Evolutionary conservation across 1,140 invertebrate species (phyloP).

Genomic region (Bombus picipes): DNA sequence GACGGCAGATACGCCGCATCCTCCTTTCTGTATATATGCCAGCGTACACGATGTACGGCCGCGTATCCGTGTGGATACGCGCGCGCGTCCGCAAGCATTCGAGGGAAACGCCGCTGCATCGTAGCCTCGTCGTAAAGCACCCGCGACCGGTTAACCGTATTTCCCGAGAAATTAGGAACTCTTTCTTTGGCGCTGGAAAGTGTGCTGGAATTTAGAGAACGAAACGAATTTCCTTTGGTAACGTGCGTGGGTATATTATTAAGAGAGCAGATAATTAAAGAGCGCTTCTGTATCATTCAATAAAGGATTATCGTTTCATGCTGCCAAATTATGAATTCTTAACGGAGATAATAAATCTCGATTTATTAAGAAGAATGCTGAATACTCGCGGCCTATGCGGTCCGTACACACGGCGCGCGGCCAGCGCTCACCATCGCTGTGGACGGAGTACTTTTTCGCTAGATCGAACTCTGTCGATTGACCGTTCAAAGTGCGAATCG

Average conservation of each 20-base stretch:
- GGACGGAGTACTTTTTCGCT: too few species aligned
- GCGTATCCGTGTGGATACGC: not conserved
- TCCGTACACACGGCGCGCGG: too few species aligned
- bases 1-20: constrained; percentile 67
- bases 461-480: too few species aligned
- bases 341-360: too few species aligned
- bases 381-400: too few species aligned
- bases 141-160: constrained; percentile 22
- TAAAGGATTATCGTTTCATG: too few species aligned
- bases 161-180: constrained; percentile 33
- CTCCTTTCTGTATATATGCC: constrained; percentile 18
- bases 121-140: constrained; percentile 2
- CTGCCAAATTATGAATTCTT: not conserved
- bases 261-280: too few species aligned
- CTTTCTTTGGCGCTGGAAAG: not conserved
- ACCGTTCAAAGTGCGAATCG: too few species aligned
- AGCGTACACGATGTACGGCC: not conserved
- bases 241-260: not conserved
- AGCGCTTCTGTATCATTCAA: too few species aligned
- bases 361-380: too few species aligned
- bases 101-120: not conserved
- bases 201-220: not conserved
- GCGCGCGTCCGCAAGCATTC: not conserved
- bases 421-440: too few species aligned
- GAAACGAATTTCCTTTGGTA: not conserved